These are phyloP conservation scores for Acronicta leporina DNA, from an alignment of 2,888 invertebrate species.

Conservation along the genomic window DNA sequence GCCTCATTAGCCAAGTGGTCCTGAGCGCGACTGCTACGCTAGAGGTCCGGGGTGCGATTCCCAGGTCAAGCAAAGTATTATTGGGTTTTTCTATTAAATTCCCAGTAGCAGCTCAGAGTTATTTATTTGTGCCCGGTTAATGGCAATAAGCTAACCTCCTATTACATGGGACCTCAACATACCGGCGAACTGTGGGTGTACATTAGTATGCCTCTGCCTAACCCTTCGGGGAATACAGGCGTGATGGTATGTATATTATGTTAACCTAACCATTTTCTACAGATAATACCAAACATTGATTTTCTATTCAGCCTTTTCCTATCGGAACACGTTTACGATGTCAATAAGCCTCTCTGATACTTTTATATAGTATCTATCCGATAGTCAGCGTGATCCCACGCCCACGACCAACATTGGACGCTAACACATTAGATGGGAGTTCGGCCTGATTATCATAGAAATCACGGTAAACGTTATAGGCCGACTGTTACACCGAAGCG, in stretches of 20 bases:
- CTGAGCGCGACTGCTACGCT: too few species aligned
- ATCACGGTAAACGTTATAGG: slow-evolving; percentile 7
- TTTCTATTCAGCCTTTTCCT: background rate
- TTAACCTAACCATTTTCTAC: background rate
- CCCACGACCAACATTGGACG: slow-evolving; percentile 15
- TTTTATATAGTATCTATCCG: slow-evolving; percentile 12
- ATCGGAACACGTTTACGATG: background rate
- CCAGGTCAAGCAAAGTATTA: too few species aligned
- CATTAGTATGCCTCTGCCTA: too few species aligned
- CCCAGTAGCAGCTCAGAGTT: too few species aligned
- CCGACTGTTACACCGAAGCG: background rate
- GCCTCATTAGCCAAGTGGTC: background rate
- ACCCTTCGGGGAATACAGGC: too few species aligned
- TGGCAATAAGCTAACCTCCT: too few species aligned
- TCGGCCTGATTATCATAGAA: slow-evolving; percentile 45
- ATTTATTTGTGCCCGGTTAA: too few species aligned
- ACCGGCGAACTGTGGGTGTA: too few species aligned
- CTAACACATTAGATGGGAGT: slow-evolving; percentile 31
- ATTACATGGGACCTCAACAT: too few species aligned
- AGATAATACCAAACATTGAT: background rate
- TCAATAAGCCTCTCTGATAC: background rate
- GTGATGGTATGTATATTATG: too few species aligned
- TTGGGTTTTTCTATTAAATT: too few species aligned
- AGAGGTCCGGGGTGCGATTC: too few species aligned
- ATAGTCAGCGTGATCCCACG: slow-evolving; percentile 25